phyloP scores from a whole-genome alignment of 2,113 vertebrate species.

The Cathartes aura region DNA sequence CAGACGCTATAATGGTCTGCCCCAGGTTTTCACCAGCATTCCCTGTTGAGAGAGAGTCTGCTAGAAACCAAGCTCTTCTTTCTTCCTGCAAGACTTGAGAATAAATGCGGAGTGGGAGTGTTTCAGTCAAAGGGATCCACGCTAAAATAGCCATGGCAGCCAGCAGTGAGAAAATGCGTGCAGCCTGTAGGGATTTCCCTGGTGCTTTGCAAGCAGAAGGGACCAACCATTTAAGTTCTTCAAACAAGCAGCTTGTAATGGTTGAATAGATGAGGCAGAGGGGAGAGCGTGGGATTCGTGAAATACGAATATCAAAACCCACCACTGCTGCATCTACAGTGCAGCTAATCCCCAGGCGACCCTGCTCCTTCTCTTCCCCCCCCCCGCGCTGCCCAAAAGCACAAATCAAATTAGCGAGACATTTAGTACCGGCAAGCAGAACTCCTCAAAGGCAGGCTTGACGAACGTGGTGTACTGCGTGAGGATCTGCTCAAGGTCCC shows the following conservation, averaged over 20 bases:
- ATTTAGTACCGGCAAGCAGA: slow-evolving; percentile 87
- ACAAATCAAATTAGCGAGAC: accelerated
- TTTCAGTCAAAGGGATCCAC: background rate
- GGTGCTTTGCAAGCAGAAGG: background rate
- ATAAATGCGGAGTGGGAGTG: background rate
- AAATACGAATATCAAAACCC: background rate
- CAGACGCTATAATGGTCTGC: background rate
- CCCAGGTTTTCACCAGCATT: background rate
- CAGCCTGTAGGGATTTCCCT: background rate
- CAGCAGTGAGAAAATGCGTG: accelerated
- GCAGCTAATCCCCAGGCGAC: background rate
- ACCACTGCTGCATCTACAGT: background rate
- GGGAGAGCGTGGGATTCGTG: accelerated
- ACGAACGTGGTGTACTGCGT: slow-evolving; percentile 96
- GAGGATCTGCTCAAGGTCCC: slow-evolving; percentile 97
- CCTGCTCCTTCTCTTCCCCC: background rate
- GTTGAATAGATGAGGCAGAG: background rate
- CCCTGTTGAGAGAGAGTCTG: background rate
- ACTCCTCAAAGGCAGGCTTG: slow-evolving; percentile 97
- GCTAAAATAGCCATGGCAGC: background rate
- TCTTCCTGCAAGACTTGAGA: background rate
- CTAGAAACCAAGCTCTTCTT: background rate
- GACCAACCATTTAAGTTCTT: background rate
- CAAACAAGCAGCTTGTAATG: background rate
- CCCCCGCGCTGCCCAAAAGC: background rate